Evolutionary conservation across 2,888 invertebrate species (phyloP).

Genomic region (Lingula anatina): DNA sequence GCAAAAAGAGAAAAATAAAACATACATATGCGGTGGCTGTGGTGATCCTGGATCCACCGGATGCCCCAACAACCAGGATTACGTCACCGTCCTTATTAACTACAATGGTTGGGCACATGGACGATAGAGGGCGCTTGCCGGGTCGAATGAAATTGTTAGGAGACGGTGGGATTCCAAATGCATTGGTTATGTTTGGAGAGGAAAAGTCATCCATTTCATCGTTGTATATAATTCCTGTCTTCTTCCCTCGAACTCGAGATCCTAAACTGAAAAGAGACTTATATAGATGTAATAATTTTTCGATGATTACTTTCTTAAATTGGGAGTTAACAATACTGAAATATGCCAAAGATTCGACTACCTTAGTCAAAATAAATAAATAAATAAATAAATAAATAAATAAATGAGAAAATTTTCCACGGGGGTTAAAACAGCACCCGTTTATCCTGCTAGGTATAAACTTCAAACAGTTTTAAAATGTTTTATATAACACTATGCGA

Average conservation of each 20-base stretch:
- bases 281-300: background rate
- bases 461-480: too few relatives aligned
- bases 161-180: constrained; percentile 60
- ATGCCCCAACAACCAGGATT: constrained; percentile 71
- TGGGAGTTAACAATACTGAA: too few relatives aligned
- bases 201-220: constrained; percentile 91
- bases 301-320: too few relatives aligned
- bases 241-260: constrained; percentile 55
- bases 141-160: constrained; percentile 78
- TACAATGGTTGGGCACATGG: constrained; percentile 82
- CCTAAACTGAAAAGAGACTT: constrained; percentile 68
- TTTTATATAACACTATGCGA: too few relatives aligned
- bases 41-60: constrained; percentile 87
- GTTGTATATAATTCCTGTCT: constrained; percentile 79
- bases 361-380: too few relatives aligned
- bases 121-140: constrained; percentile 80
- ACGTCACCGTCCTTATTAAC: constrained; percentile 65
- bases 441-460: too few relatives aligned
- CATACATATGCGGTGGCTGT: constrained; percentile 62
- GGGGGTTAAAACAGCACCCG: too few relatives aligned
- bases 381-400: too few relatives aligned
- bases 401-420: too few relatives aligned
- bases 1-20: too few relatives aligned
- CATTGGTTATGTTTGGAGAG: constrained; percentile 57
- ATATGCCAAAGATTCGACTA: too few relatives aligned